These are phyloP conservation scores for Mormyrops boulengeri DNA, from an alignment of 2,797 vertebrate genomes.

Conservation along the genomic window DNA sequence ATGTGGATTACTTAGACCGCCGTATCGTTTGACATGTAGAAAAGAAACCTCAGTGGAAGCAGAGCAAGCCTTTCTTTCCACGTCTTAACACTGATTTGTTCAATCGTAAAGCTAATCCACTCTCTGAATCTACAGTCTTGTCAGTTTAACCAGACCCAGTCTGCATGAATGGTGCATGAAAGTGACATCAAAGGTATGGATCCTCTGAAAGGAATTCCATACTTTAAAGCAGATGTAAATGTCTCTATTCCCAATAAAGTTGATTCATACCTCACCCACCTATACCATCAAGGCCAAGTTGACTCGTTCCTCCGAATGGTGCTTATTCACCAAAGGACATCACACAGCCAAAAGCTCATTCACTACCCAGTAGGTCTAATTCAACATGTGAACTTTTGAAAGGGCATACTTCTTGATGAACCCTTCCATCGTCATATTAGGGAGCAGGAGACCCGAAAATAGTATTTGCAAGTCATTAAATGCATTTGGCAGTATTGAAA, in stretches of 20 bases:
- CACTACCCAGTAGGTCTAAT: no score
- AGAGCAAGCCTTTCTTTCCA: neutral
- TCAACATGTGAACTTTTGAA: no score
- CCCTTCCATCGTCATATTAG: no score
- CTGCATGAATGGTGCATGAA: neutral
- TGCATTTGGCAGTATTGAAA: neutral
- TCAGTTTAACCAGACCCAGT: neutral
- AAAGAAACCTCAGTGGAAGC: neutral
- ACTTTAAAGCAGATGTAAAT: neutral
- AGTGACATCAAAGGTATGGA: neutral
- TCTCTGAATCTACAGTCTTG: neutral
- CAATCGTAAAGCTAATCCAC: neutral
- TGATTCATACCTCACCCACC: neutral
- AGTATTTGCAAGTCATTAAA: neutral
- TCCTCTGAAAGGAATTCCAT: neutral
- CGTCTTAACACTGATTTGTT: neutral
- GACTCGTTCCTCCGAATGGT: neutral
- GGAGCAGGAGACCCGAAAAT: neutral
- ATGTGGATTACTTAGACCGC: neutral
- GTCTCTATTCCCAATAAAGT: neutral
- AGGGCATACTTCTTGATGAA: neutral
- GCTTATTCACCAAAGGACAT: neutral
- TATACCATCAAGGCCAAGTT: neutral
- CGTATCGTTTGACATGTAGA: neutral
- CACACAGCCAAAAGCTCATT: neutral